Base-by-base conservation (phyloP, 2,797 vertebrate genomes). In the Hemitrygon akajei region DNA sequence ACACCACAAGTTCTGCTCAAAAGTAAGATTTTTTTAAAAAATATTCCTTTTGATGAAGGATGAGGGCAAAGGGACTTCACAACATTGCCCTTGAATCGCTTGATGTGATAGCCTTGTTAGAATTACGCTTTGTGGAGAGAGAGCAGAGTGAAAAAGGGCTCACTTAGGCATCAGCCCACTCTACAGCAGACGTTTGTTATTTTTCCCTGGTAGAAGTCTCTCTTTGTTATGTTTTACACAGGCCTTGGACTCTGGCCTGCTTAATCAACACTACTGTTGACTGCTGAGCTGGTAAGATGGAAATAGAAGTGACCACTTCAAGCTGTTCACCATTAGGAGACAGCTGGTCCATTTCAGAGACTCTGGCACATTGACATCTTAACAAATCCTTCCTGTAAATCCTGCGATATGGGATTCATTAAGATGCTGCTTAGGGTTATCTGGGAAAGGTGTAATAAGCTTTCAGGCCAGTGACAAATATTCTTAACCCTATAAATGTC, bases 291-390 rank as follows among this genome's bases (percentile, higher is more conserved):
- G 94, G 89, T 94, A 94, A 86, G 77, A 37, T 0, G 7, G 94
- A 95, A 95, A 95, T 93, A 94, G 94, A 94, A 95, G 94, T 94
- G 95, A 95, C 94, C 94, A 82, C 93, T 95, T 95, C 94, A 95
- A 95, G 94, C 92, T 94, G 91, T 94, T 94, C 92, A 0, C 94
- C 94, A 94, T 20, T 16, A 94, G 95, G 94, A 95, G 94, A 91
- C 95, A 94, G 94, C 93, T 94, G 95, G 95, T 94, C 94, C 93
- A 0, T 91, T 95, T 95, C 94, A 95, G 95, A 94, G 58, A 87
- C 94, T 94, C 93, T 91, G 95, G 92, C 96, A 95, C 95, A 94
- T 94, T 94, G 93, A 95, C 95, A 94, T 94, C 1, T 82, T 94
- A 93, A 94, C 92, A 94, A 93, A 94, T 93, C 91, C 93, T 95